Base-by-base conservation (phyloP, 2,888 invertebrate genomes). In the Eurois occulta region DNA sequence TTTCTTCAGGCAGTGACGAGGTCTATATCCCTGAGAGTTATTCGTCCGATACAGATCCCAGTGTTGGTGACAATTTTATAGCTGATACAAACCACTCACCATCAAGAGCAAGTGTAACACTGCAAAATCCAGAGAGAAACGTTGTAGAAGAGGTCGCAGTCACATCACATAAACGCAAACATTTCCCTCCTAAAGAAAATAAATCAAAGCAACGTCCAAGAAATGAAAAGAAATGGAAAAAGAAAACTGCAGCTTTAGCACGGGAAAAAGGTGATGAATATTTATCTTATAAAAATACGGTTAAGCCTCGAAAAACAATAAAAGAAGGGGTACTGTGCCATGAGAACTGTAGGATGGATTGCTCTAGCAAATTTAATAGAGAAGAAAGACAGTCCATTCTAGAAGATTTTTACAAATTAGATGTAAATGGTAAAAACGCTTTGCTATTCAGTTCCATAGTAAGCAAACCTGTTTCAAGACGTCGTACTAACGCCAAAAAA, bases 151-250 rank as follows among this genome's bases (percentile, higher is more conserved):
- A 77, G 66, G 67, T 21, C 77, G 38, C 70, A 77, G 67, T 77
- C 72, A 73, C 72, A 62, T 73, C 73, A 62, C 46, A 32, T 73
- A 76, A 76, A 76, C 76, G 76, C 55, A 76, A 76, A 71, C 64
- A 58, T 65, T 76, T 76, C 72, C 69, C 80, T 70, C 77, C 73
- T 32, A 80, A 74, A 77, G 80, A 80, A 74, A 71, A 80, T 43
- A 80, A 77, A 73, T 80, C 77, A 52, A 80, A 80, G 55, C 77
- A 80, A 58, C 80, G 77, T 48, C 76, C 76, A 64, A 80, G 72
- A 70, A 80, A 79, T 80, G 77, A 77, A 83, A 77, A 78, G 28
- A 21, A 64, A 60, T 79, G 79, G 79, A 82, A 82, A 79, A 82
- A 72, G 65, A 82, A 77, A 77, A 43, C 62, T 35, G 73, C 78